Base-by-base conservation (phyloP, 2,113 vertebrate genomes). In the Platichthys flesus region DNA sequence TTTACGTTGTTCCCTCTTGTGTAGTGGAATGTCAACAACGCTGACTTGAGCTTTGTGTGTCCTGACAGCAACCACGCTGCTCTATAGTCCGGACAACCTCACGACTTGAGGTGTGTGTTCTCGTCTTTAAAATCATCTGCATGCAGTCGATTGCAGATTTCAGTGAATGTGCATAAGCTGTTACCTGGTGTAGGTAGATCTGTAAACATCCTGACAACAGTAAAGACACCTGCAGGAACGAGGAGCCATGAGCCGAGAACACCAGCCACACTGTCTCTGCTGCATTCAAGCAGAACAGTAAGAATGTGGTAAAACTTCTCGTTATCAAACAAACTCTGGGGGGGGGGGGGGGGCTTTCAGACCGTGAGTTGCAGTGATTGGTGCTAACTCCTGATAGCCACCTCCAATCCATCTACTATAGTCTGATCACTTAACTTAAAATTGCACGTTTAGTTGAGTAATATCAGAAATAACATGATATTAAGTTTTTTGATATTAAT, bases 191-290 rank as follows among this genome's bases (percentile, higher is more conserved):
- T 13, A 66, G 76, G 82, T 71, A 69, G 58, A 55, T 74, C 42
- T 85, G 87, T 90, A 87, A 92, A 90, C 85, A 83, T 79, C 84
- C 74, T 60, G 74, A 56, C 57, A 57, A 71, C 57, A 60, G 69
- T 28, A 31, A 47, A 62, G 31, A 85, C 68, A 68, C 23, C 40
- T 51, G 60, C 61, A 75, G 71, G 63, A 76, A 62, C 57, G 68
- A 47, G 67, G 63, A 78, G 61, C 75, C n/a, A 49, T 40, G 74
- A 37, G 20, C 75, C 45, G 26, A 12, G 54, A 56, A 55, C 31
- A 49, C 40, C 40, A 40, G 60, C 23, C 42, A 56, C n/a, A 69
- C 7, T 15, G 70, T 14, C 21, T 20, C 24, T 60, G 61, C 72
- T 79, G 85, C 76, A 67, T 81, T 81, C 76, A 82, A 1, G 6